Evolutionary conservation across 1,140 invertebrate species (phyloP), one percentile per base, ranked within the genome.

Genomic region (Caenorhabditis remanei): DNA sequence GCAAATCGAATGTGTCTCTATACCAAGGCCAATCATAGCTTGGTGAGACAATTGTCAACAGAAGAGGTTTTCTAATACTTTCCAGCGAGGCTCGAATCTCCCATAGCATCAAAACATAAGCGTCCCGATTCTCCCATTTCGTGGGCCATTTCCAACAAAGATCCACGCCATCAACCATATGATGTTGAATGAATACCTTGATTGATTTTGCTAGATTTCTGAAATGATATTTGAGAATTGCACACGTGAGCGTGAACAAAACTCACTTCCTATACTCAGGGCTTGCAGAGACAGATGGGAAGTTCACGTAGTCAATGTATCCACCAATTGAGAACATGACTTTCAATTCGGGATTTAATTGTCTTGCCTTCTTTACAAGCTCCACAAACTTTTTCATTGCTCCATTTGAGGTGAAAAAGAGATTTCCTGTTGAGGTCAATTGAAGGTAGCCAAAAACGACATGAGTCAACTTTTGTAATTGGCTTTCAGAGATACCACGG

Each of bases 11-110:
- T 8, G 90, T 88, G 2, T 88, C 84, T 75, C 88, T 53, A n/a
- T 92, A 9, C 8, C 92, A 55, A 53, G 89, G 89, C 90, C 91
- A 91, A 63, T 90, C 82, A 14, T 90, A 90, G 4, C 91, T 91
- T 46, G 91, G 90, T 19, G 89, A 88, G 16, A 90, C 90, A 32
- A 90, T 83, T 41, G 75, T 75, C 14, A 90, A 90, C 3, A 90
- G 4, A 19, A 56, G 56, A n/a, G 43, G 21, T 14, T 46, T 14
- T 13, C 13, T 19, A n/a, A 40, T 67, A 14, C n/a, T 90, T 86
- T 85, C 91, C 53, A 48, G 21, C 32, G 32, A 0, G 32, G 32
- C 32, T 32, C 32, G 32, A 32, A 32, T 32, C 32, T 32, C 32
- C 32, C 32, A 2, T 32, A 32, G 32, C 32, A 32, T 32, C 32